phyloP scores from a whole-genome alignment of 1,140 invertebrate genomes.

The Danaus plexippus region DNA sequence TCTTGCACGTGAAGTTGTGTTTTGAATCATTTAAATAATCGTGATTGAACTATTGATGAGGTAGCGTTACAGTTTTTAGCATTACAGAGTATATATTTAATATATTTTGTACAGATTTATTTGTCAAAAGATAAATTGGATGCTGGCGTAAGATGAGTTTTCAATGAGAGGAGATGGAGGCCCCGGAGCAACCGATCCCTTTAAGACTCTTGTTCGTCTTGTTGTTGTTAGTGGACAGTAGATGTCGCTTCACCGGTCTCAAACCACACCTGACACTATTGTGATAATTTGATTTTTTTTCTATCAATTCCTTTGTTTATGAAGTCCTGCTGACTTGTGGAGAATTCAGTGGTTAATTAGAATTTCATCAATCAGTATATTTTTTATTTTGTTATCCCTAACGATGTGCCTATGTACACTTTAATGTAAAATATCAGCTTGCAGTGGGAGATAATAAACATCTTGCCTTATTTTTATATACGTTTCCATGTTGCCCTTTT shows the following conservation, averaged over 20 bases:
- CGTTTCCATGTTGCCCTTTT: slow-evolving; percentile 49
- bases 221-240: slow-evolving; percentile 26
- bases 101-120: slow-evolving; percentile 74
- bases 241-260: slow-evolving; percentile 30
- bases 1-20: slow-evolving; percentile 69
- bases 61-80: slow-evolving; percentile 71
- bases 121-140: slow-evolving; percentile 73
- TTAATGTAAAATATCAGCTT: slow-evolving; percentile 53
- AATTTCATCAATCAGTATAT: slow-evolving; percentile 66
- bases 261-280: slow-evolving; percentile 40
- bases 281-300: slow-evolving; percentile 51
- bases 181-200: slow-evolving; percentile 47
- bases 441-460: slow-evolving; percentile 65
- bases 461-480: slow-evolving; percentile 60
- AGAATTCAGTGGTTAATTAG: slow-evolving; percentile 69
- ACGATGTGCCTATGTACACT: slow-evolving; percentile 59
- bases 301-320: slow-evolving; percentile 68
- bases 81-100: slow-evolving; percentile 73
- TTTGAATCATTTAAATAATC: slow-evolving; percentile 71
- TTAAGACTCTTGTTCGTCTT: slow-evolving; percentile 50
- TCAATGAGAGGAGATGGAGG: slow-evolving; percentile 59
- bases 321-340: slow-evolving; percentile 65
- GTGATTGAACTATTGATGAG: slow-evolving; percentile 68
- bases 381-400: slow-evolving; percentile 70
- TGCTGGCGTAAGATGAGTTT: slow-evolving; percentile 68